Evolutionary conservation across 2,888 invertebrate genomes (phyloP), one percentile per base, ranked within the genome.

Genomic region (Mythimna lalbum): DNA sequence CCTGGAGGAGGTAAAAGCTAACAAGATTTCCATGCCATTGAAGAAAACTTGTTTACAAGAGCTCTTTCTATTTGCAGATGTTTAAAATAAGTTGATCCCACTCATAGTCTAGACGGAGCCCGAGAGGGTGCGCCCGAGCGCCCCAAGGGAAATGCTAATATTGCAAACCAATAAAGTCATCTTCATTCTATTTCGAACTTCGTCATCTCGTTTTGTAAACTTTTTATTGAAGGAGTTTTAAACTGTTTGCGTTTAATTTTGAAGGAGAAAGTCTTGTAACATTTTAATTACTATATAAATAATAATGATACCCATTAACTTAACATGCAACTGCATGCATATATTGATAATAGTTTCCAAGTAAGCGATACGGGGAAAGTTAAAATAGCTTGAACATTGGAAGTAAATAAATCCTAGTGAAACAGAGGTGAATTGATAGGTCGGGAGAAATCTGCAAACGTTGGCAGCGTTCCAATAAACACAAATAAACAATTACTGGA

Each of bases 101-200:
- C 87, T 88, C 80, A 80, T 88, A 88, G 95, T 95, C 95, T 95
- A 95, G 95, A 95, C 95, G 90, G 85, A 78, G 83, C 76, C 68
- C 71, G 72, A 70, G 88, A 91, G 93, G 93, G 93, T 91, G 90
- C 88, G 89, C 90, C 47, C 47, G 9, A 49, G 47, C 19, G 47
- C 88, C 90, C 87, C 90, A 77, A 80, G 90, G 92, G 91, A 90
- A 89, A 88, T 89, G 76, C 80, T 89, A 92, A 92, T 90, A 91
- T 93, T 92, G 89, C 89, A 83, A 92, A 92, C 89, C 91, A 92
- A 93, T 92, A 92, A 91, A 92, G 87, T 92, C 87, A 90, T 90
- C 90, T 91, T 91, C 90, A 91, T 92, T 90, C 79, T 85, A 86
- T 87, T 86, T 86, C 73, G 73, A 73, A 87, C 82, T 83, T 80